Conservation (phyloP, 2,888 invertebrate species). For the Scrobipalpa costella region DNA sequence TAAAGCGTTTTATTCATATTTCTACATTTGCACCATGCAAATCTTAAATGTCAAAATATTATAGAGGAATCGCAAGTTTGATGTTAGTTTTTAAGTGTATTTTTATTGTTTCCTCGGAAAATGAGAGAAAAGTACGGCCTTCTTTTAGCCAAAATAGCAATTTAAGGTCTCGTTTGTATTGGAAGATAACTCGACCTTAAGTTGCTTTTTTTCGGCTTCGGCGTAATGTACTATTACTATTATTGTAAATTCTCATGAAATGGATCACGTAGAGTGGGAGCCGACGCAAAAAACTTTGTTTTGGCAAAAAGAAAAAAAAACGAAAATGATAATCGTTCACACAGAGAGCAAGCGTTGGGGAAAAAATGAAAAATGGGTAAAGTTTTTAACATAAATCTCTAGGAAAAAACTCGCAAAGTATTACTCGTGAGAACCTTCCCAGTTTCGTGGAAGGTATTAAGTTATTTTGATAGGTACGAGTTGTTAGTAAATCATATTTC, state of each 20-base stretch:
- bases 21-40: too few species aligned
- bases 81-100: too few species aligned
- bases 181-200: too few species aligned
- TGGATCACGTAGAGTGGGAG: conserved; percentile 32
- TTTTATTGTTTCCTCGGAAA: too few species aligned
- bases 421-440: conserved; percentile 61
- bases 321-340: conserved; percentile 74
- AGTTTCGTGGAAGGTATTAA: conserved; percentile 42
- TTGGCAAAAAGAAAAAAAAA: conserved; percentile 49
- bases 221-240: too few species aligned
- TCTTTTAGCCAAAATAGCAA: too few species aligned
- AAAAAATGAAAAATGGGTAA: conserved; percentile 74
- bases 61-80: too few species aligned
- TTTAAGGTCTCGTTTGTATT: too few species aligned
- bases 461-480: conserved; percentile 42
- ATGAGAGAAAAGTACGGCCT: too few species aligned
- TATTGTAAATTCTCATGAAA: conserved; percentile 3
- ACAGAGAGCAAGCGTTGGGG: conserved; percentile 52
- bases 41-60: too few species aligned
- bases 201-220: too few species aligned
- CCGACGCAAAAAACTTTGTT: conserved; percentile 44
- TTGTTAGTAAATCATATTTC: background rate
- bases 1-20: too few species aligned
- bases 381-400: conserved; percentile 78
- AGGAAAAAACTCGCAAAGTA: conserved; percentile 63